Evolutionary conservation across 2,888 invertebrate species (phyloP).

Genomic region (Drosophila demipolita): DNA sequence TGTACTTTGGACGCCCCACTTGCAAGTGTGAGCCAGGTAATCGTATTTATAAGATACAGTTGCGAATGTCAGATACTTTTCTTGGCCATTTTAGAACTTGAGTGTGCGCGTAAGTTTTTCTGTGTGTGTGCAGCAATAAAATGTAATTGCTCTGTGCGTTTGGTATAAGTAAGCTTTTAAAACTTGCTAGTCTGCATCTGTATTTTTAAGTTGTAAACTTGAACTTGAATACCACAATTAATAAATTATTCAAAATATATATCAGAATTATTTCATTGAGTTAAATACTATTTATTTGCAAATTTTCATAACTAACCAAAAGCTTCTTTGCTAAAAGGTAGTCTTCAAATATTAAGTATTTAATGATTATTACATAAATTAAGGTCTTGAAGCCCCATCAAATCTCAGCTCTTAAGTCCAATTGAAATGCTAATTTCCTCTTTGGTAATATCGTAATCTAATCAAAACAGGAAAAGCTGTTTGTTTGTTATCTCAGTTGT

Average conservation of each 20-base stretch:
- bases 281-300: too few relatives aligned
- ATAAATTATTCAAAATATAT: neutral
- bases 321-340: neutral
- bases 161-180: slow-evolving; percentile 40
- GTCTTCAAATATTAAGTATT: neutral
- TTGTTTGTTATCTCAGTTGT: slow-evolving; percentile 61
- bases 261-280: neutral
- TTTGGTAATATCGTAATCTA: slow-evolving; percentile 13
- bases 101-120: neutral
- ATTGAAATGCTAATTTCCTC: slow-evolving; percentile 26
- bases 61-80: slow-evolving; percentile 62
- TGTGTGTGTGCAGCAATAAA: slow-evolving; percentile 32
- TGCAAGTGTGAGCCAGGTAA: slow-evolving; percentile 63
- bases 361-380: neutral
- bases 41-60: slow-evolving; percentile 78
- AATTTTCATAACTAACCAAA: too few relatives aligned
- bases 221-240: neutral
- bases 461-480: slow-evolving; percentile 18
- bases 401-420: neutral
- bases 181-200: slow-evolving; percentile 10
- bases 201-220: neutral
- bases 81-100: slow-evolving; percentile 46
- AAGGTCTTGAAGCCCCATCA: neutral
- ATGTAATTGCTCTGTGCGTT: slow-evolving; percentile 43
- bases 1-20: slow-evolving; percentile 40